Percentiles rank a stretch among this genome's conserved stretches.
Evolutionary conservation across 2,888 invertebrate species (phyloP).

Genomic region (Encarsia formosa): DNA sequence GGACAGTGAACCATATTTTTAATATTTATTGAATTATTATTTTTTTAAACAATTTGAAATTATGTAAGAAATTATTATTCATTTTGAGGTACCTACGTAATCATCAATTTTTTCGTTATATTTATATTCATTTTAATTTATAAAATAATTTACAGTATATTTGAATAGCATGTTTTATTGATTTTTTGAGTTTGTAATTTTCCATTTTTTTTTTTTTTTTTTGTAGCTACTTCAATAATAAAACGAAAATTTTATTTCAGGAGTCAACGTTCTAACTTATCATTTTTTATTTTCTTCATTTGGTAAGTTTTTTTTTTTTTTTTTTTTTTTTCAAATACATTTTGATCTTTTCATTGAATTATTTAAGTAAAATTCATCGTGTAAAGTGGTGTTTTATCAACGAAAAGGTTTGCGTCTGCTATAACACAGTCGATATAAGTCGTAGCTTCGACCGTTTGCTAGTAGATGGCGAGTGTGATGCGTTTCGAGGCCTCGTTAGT

Average conservation of each 20-base stretch:
- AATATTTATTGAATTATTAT: background rate
- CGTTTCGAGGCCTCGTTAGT: background rate
- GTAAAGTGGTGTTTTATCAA: background rate
- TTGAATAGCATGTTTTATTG: background rate
- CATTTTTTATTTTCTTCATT: constrained; percentile 8
- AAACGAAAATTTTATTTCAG: constrained; percentile 17
- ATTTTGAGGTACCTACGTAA: too few species aligned
- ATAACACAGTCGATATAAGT: background rate
- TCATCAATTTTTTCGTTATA: background rate
- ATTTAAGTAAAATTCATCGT: too few species aligned
- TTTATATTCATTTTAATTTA: background rate
- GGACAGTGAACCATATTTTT: background rate
- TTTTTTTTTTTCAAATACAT: background rate
- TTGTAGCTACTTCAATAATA: too few species aligned
- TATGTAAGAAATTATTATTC: too few species aligned
- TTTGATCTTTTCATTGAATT: background rate
- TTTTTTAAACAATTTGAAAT: background rate
- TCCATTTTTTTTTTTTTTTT: too few species aligned
- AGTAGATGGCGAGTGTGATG: constrained; percentile 12
- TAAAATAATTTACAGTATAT: background rate
- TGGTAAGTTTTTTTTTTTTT: constrained; percentile 17
- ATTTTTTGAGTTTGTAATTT: constrained; percentile 1
- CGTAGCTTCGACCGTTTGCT: background rate
- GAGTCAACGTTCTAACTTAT: constrained; percentile 1
- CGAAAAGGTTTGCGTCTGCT: constrained; percentile 1